Conservation (phyloP, 2,797 vertebrate genomes). For the Threskiornis aethiopicus region DNA sequence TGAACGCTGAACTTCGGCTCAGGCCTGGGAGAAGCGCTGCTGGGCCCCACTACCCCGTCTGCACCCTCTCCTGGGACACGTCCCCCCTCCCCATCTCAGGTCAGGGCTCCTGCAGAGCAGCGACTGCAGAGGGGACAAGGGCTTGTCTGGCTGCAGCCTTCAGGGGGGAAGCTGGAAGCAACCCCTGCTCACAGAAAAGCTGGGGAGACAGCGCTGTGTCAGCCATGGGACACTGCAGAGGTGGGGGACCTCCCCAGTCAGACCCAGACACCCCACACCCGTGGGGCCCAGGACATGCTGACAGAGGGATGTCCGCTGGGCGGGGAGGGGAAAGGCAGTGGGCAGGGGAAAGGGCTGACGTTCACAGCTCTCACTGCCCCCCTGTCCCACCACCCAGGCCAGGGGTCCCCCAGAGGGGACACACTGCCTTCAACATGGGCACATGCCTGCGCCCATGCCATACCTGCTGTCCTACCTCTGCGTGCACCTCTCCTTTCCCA, state of each 20-base stretch:
- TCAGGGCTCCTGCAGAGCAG: neutral
- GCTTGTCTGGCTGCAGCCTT: neutral
- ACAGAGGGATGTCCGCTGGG: neutral
- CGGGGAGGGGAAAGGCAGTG: neutral
- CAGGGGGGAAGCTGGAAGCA: neutral
- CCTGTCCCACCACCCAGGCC: fast-evolving
- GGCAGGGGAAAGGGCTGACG: neutral
- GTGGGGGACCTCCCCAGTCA: neutral
- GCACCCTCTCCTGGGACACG: fast-evolving
- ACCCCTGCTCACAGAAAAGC: too few species aligned
- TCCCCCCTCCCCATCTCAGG: neutral
- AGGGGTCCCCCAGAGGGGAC: neutral
- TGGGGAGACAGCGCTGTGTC: fast-evolving
- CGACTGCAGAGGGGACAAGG: neutral
- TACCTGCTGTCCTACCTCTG: too few species aligned
- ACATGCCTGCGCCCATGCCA: fast-evolving
- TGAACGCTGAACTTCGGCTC: neutral
- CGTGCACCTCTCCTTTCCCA: neutral
- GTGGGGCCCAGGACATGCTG: neutral
- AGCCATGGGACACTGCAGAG: neutral
- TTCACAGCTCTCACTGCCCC: neutral
- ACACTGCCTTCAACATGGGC: neutral
- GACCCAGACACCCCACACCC: fast-evolving
- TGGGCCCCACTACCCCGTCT: neutral
- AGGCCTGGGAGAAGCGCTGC: neutral